Evolutionary conservation across 2,888 invertebrate species (phyloP).

Genomic region (Cryptosula pallasiana): DNA sequence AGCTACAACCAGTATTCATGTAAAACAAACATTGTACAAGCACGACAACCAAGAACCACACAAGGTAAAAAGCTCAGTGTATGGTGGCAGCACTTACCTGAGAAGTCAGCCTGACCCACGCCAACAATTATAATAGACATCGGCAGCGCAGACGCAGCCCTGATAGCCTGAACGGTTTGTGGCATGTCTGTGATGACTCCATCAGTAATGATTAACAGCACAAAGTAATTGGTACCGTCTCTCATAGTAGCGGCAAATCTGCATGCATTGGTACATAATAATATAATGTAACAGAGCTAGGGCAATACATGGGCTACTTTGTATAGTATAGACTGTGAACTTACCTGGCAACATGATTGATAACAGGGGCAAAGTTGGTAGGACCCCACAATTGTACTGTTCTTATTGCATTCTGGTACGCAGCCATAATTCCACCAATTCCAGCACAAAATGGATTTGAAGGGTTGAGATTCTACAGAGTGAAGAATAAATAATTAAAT

Average conservation of each 20-base stretch:
- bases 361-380: constrained; percentile 51
- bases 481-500: no score
- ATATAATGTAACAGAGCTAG: no score
- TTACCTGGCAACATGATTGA: constrained; percentile 50
- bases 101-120: constrained; percentile 62
- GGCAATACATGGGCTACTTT: no score
- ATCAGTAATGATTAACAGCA: constrained; percentile 62
- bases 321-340: not conserved
- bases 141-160: constrained; percentile 58
- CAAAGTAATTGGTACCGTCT: constrained; percentile 59
- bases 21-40: not conserved
- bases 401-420: constrained; percentile 44
- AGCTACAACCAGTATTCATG: no score
- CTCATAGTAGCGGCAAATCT: constrained; percentile 55
- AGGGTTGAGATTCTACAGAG: constrained; percentile 56
- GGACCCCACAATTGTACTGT: constrained; percentile 49
- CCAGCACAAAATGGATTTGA: constrained; percentile 56
- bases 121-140: constrained; percentile 63
- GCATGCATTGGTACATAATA: constrained; percentile 22
- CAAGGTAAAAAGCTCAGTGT: no score
- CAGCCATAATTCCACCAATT: constrained; percentile 45
- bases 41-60: not conserved
- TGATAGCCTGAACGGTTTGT: constrained; percentile 48
- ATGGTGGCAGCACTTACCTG: no score
- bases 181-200: constrained; percentile 62